phyloP scores from a whole-genome alignment of 1,140 invertebrate genomes.

The Pseudomyrmex gracilis region DNA sequence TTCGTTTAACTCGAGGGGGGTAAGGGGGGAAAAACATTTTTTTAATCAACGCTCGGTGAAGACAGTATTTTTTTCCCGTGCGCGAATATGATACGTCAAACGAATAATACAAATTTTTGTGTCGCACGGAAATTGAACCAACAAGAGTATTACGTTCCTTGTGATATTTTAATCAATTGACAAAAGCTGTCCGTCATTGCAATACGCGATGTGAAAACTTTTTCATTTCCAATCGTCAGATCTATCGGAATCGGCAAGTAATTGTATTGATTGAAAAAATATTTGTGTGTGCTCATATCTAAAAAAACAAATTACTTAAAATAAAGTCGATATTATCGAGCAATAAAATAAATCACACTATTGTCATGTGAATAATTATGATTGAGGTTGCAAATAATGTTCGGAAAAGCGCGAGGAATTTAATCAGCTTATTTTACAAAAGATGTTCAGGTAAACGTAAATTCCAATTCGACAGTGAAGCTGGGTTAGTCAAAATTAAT shows the following conservation, averaged over 20 bases:
- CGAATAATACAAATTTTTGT: neutral
- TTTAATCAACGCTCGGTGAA: neutral
- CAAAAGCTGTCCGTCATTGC: neutral
- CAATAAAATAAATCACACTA: too few relatives aligned
- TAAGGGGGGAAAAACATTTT: neutral
- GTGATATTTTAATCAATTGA: constrained; percentile 16
- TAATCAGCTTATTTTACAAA: too few relatives aligned
- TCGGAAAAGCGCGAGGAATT: too few relatives aligned
- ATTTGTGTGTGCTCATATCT: neutral
- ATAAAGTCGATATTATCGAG: too few relatives aligned
- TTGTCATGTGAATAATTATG: too few relatives aligned
- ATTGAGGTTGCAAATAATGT: too few relatives aligned
- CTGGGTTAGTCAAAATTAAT: too few relatives aligned
- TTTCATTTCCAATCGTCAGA: constrained; percentile 7
- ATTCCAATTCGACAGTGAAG: too few relatives aligned
- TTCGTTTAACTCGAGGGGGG: neutral
- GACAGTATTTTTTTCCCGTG: neutral
- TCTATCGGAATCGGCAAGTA: neutral
- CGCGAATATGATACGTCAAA: neutral
- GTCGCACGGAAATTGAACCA: neutral
- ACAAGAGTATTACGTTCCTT: constrained; percentile 11
- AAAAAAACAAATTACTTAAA: too few relatives aligned
- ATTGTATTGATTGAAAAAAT: constrained; percentile 9
- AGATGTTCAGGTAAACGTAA: too few relatives aligned
- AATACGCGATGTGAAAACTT: constrained; percentile 4